Evolutionary conservation across 2,113 vertebrate species (phyloP), one percentile per base, ranked within the genome.

Genomic region (Leptosomus discolor): DNA sequence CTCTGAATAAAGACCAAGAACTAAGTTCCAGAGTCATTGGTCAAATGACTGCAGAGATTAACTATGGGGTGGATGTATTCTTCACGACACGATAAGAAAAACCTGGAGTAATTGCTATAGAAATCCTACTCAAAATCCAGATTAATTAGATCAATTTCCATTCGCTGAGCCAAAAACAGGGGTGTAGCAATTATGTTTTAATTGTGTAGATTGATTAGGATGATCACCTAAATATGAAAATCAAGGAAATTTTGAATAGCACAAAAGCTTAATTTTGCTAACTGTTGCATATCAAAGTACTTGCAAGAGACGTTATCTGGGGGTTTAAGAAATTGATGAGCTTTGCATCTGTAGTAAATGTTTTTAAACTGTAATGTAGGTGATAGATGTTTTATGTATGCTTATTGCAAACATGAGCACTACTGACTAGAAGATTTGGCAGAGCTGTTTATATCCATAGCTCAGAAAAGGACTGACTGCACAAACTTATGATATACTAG

Each of bases 291-390:
- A 54, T 81, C 32, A n/a, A 82, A 91, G 43, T 63, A 41, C 19
- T 75, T 27, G 15, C 48, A 67, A 85, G 85, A 78, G 14, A 21
- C 71, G 14, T 75, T 82, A 12, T 48, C 70, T 60, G 23, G 3
- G 39, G 34, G 34, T 30, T 74, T 82, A 90, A 92, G 78, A 90
- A 90, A 90, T 36, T 36, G 48, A 85, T 60, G 85, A 94, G 36
- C 45, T 93, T 88, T 92, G 34, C 43, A 48, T 60, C 39, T 48
- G 20, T 36, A 82, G 80, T 32, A 92, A 92, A 82, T 69, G 26
- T 85, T 95, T 94, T 83, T 58, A 92, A 91, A 88, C 46, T 94
- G 92, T 88, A 50, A 88, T 75, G 60, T 78, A 75, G 32, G 29
- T 75, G 78, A 78, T 75, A 78, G 51, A 77, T 85, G n/a, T 88